These are phyloP conservation scores for Xenopus borealis DNA, from an alignment of 2,113 vertebrate genomes.

Conservation along the genomic window DNA sequence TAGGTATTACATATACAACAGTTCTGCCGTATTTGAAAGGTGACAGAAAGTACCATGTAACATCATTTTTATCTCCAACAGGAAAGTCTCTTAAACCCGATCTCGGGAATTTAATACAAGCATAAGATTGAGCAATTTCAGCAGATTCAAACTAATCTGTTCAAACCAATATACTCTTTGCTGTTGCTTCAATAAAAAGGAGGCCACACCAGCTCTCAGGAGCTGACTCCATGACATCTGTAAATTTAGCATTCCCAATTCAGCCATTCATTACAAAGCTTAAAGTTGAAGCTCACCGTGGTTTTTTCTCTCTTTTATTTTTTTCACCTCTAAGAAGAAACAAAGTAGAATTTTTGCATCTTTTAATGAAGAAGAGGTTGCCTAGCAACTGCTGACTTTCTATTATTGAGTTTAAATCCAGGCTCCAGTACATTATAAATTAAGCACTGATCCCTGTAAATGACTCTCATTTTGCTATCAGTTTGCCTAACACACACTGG, in stretches of 20 bases:
- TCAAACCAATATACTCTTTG: slow-evolving; percentile 42
- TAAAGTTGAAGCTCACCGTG: background rate
- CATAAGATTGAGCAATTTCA: slow-evolving; percentile 51
- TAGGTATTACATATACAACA: slow-evolving; percentile 42
- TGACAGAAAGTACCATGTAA: slow-evolving; percentile 37
- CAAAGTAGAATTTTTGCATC: slow-evolving; percentile 9
- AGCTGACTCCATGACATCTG: background rate
- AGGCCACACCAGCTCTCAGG: background rate
- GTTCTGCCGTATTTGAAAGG: slow-evolving; percentile 34
- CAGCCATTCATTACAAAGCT: slow-evolving; percentile 4
- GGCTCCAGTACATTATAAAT: no score
- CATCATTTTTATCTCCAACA: slow-evolving; percentile 44
- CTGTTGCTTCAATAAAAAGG: slow-evolving; percentile 4
- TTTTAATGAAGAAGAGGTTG: slow-evolving; percentile 11
- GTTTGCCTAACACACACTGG: no score
- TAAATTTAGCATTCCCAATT: slow-evolving; percentile 10
- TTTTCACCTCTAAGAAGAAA: background rate
- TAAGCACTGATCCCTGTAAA: no score
- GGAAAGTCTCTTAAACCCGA: slow-evolving; percentile 45
- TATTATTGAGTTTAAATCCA: no score
- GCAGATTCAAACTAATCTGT: slow-evolving; percentile 44
- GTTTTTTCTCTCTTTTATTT: background rate
- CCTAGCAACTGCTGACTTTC: slow-evolving; percentile 1
- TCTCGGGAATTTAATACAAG: slow-evolving; percentile 51
- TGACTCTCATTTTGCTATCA: no score